Percentiles rank a stretch among this genome's conserved stretches.
Evolutionary conservation across 2,888 invertebrate species (phyloP).

Genomic region (Calameuta idolon): DNA sequence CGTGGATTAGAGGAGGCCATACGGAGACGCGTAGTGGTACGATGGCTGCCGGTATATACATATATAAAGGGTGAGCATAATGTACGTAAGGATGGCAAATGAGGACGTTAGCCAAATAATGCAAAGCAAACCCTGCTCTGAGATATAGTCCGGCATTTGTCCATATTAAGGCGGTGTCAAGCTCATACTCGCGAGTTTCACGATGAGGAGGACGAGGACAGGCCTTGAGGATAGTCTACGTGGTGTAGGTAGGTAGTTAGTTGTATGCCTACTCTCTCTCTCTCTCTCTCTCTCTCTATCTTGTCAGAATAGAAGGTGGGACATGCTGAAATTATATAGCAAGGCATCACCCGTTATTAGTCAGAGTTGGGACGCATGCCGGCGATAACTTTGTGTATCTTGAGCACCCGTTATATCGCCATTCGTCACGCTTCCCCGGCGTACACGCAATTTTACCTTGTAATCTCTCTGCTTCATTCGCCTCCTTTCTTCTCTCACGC

Average conservation of each 20-base stretch:
- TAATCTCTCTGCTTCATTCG: constrained; percentile 24
- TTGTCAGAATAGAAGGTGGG: neutral
- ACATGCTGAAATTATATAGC: constrained; percentile 45
- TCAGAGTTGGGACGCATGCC: constrained; percentile 43
- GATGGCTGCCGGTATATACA: constrained; percentile 17
- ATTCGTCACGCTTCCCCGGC: constrained; percentile 44
- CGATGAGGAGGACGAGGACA: constrained; percentile 6
- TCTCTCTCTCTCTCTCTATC: constrained; percentile 11
- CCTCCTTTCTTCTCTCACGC: neutral
- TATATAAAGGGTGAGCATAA: constrained; percentile 39
- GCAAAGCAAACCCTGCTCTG: constrained; percentile 60
- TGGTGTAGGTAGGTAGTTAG: constrained; percentile 6
- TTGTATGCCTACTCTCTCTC: neutral
- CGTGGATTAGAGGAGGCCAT: constrained; percentile 9
- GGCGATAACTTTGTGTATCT: constrained; percentile 56
- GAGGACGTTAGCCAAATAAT: constrained; percentile 62
- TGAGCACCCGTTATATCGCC: constrained; percentile 48
- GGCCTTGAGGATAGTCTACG: constrained; percentile 7
- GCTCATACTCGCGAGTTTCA: constrained; percentile 15
- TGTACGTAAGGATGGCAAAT: constrained; percentile 54
- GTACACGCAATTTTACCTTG: constrained; percentile 40
- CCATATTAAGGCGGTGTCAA: constrained; percentile 55
- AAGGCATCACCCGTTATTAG: constrained; percentile 49
- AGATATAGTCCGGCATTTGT: constrained; percentile 63
- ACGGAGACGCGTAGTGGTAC: neutral